Evolutionary conservation across 2,888 invertebrate species (phyloP).

Genomic region (Pyrgus malvae): DNA sequence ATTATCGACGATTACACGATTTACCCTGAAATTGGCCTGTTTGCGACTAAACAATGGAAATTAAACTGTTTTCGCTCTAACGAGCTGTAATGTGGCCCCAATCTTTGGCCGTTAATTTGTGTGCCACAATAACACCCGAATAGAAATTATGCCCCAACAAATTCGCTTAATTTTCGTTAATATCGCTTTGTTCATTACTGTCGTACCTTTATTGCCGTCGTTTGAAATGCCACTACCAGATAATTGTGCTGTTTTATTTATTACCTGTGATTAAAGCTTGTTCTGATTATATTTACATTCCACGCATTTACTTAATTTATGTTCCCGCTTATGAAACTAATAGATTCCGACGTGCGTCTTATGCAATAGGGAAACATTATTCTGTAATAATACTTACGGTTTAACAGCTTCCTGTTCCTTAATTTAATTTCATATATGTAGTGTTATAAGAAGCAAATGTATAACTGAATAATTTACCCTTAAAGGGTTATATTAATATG

Average conservation of each 20-base stretch:
- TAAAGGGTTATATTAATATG: neutral
- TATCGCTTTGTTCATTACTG: conserved; percentile 54
- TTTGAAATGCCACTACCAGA: conserved; percentile 51
- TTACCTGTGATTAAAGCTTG: conserved; percentile 39
- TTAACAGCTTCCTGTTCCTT: neutral
- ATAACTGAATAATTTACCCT: neutral
- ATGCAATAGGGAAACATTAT: neutral
- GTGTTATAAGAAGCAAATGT: neutral
- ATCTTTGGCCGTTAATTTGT: conserved; percentile 46
- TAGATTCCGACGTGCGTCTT: neutral
- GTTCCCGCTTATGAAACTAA: conserved; percentile 2
- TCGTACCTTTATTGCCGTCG: conserved; percentile 49
- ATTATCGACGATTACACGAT: conserved; percentile 61
- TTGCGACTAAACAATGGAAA: conserved; percentile 68
- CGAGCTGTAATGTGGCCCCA: conserved; percentile 55
- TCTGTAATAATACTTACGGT: neutral
- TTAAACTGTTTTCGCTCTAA: conserved; percentile 68
- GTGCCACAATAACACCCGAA: conserved; percentile 51
- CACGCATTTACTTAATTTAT: conserved; percentile 2
- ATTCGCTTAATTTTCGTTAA: conserved; percentile 56
- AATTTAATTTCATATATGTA: neutral
- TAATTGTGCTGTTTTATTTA: conserved; percentile 50
- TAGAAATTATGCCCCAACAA: conserved; percentile 57
- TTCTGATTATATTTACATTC: conserved; percentile 18
- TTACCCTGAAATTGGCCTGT: conserved; percentile 58